Conservation (phyloP, 1,140 invertebrate genomes). For the Bombyx mandarina region DNA sequence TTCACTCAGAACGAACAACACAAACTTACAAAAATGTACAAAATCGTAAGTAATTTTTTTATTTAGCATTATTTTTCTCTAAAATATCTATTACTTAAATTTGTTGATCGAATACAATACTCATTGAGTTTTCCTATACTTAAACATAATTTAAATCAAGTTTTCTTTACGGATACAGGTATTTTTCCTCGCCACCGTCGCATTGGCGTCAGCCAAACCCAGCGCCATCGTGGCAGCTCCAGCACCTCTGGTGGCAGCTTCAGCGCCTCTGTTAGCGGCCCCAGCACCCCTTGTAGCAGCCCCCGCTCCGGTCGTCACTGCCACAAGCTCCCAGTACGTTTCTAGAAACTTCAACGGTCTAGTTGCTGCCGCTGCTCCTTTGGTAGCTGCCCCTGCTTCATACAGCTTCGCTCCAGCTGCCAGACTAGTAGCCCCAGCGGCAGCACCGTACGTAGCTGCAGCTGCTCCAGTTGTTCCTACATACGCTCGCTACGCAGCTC, state of each 20-base stretch:
- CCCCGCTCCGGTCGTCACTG: slow-evolving; percentile 73
- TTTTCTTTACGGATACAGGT: slow-evolving; percentile 30
- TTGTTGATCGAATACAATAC: too few species aligned
- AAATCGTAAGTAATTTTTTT: slow-evolving; percentile 36
- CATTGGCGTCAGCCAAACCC: slow-evolving; percentile 51
- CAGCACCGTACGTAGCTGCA: slow-evolving; percentile 32
- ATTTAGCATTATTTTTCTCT: background rate
- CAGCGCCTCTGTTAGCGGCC: slow-evolving; percentile 38
- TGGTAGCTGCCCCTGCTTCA: slow-evolving; percentile 34
- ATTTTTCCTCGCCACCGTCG: slow-evolving; percentile 43
- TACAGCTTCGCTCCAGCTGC: slow-evolving; percentile 21
- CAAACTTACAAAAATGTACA: slow-evolving; percentile 44
- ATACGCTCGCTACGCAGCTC: slow-evolving; percentile 18
- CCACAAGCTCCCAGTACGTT: slow-evolving; percentile 75
- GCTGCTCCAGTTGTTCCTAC: slow-evolving; percentile 23
- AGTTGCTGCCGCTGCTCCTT: slow-evolving; percentile 45
- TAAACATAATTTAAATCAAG: too few species aligned
- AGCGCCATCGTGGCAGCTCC: slow-evolving; percentile 27
- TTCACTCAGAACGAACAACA: slow-evolving; percentile 35
- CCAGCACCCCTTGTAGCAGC: slow-evolving; percentile 40
- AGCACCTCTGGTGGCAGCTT: slow-evolving; percentile 47
- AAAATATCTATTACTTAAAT: too few species aligned
- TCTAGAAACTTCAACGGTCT: slow-evolving; percentile 75
- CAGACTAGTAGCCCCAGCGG: slow-evolving; percentile 12
- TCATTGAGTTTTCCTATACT: too few species aligned